Evolutionary conservation across 2,888 invertebrate genomes (phyloP), one percentile per base, ranked within the genome.

Genomic region (Biston betularia): DNA sequence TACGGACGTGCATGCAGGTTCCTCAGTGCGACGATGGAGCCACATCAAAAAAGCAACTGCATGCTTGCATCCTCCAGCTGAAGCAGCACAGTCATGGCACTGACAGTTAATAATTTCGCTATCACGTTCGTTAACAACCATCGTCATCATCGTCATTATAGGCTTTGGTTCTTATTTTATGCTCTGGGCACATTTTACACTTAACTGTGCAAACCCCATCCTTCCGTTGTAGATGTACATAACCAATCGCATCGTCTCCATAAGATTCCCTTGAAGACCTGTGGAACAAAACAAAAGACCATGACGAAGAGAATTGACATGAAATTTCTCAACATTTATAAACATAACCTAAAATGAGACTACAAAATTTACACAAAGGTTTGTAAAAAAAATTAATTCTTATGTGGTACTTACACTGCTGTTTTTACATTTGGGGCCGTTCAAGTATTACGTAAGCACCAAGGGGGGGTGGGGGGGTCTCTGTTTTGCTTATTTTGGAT

Each of bases 1-100:
- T 12, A 44, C 44, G 1, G 44, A 44, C 2, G 44, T 44, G 12
- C 44, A 44, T 44, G 44, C 44, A 12, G 44, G 44, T 44, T 44
- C 44, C 6, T 44, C 44, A 12, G 12, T 44, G 1, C 44, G 44
- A 12, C 44, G 11, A 44, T 44, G 44, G 11, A 12, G 5, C 6
- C 44, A 44, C 44, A 44, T 44, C 12, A 44, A 12, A 44, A 44
- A 44, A 12, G 46, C 46, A 6, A 50, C 50, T 50, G 50, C 34
- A 34, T 50, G 50, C 12, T 50, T 50, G 7, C 46, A 46, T 6
- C 46, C 46, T 14, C 46, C 46, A 46, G 46, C 46, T 15, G 46
- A 46, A 24, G 24, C 24, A 24, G 24, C 24, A 24, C 24, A 24
- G n/a, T 24, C 24, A 24, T 24, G 24, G 24, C 24, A 24, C 3